Base-by-base conservation (phyloP, 2,888 invertebrate species). In the Gisinianus flammeolus region DNA sequence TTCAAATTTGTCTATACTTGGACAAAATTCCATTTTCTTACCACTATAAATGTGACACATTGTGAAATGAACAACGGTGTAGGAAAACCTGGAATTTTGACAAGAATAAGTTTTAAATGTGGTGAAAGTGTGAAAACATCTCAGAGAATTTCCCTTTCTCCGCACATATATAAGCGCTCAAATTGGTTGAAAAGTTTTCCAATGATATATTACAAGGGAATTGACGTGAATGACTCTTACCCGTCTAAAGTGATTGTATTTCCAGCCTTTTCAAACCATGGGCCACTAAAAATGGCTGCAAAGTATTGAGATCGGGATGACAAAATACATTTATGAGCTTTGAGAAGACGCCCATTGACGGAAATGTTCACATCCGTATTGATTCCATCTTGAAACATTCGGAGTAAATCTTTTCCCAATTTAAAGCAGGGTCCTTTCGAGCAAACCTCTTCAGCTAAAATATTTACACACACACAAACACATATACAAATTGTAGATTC, bases 21-120 rank as follows among this genome's bases (percentile, higher is more conserved):
- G n/a, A n/a, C n/a, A n/a, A n/a, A n/a, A n/a, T n/a, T n/a, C n/a
- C n/a, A n/a, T n/a, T n/a, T n/a, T n/a, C n/a, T n/a, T n/a, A 2
- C 97, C 97, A 79, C 97, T 96, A 86, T 98, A 98, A 82, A 98
- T 94, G 87, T 97, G 97, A 85, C 95, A 94, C 79, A 98, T 88
- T 0, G 95, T 93, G 88, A 97, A 97, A 87, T 96, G 94, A 3
- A 96, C 95, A 0, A 93, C 92, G 81, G 92, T 92, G 85, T 92
- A 94, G 0, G 94, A 92, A 87, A 93, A 94, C 76, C 93, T 93
- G 88, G 80, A 54, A 71, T 22, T 28, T n/a, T 31, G 8, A 58
- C 54, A 56, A 30, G 12, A 66, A 28, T 66, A n/a, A 16, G 19
- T 44, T 44, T 44, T 6, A 44, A 58, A 58, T n/a, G 10, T 58